These are phyloP conservation scores for Machimus rusticus DNA, from an alignment of 2,888 invertebrate species.

Conservation along the genomic window DNA sequence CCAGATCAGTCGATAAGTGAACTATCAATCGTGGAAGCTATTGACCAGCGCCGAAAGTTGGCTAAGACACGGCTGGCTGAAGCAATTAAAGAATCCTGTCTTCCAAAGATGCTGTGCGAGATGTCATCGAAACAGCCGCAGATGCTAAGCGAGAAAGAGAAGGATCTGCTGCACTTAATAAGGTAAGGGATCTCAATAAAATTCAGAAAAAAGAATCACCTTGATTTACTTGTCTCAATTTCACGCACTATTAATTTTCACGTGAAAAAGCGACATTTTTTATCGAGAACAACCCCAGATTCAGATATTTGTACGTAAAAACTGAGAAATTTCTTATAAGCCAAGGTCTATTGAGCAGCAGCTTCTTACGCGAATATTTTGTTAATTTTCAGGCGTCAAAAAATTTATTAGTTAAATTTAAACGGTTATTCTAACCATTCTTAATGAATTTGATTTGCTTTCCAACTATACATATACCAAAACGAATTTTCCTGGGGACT, in stretches of 20 bases:
- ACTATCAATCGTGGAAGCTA: slow-evolving; percentile 53
- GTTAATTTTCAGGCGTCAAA: not conserved
- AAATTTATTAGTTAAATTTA: not conserved
- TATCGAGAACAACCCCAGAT: not conserved
- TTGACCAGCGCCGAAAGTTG: slow-evolving; percentile 51
- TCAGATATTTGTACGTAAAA: not conserved
- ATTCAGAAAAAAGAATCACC: not conserved
- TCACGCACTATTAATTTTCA: not conserved
- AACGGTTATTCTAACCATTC: not conserved
- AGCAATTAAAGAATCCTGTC: slow-evolving; percentile 60
- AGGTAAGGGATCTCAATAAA: slow-evolving; percentile 53
- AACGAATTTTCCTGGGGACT: not conserved
- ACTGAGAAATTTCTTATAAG: not conserved
- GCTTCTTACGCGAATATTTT: not conserved
- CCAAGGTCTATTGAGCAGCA: not conserved
- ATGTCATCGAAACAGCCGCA: slow-evolving; percentile 61
- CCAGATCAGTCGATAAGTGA: slow-evolving; percentile 56
- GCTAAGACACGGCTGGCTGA: slow-evolving; percentile 58
- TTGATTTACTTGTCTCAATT: not conserved
- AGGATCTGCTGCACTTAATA: slow-evolving; percentile 59
- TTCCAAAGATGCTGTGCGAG: slow-evolving; percentile 63
- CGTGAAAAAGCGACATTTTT: not conserved
- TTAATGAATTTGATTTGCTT: not conserved
- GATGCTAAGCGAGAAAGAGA: slow-evolving; percentile 60
- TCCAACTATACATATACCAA: not conserved